Evolutionary conservation across 1,140 invertebrate species (phyloP), one percentile per base, ranked within the genome.

Genomic region (Aphelinus atriplicis): DNA sequence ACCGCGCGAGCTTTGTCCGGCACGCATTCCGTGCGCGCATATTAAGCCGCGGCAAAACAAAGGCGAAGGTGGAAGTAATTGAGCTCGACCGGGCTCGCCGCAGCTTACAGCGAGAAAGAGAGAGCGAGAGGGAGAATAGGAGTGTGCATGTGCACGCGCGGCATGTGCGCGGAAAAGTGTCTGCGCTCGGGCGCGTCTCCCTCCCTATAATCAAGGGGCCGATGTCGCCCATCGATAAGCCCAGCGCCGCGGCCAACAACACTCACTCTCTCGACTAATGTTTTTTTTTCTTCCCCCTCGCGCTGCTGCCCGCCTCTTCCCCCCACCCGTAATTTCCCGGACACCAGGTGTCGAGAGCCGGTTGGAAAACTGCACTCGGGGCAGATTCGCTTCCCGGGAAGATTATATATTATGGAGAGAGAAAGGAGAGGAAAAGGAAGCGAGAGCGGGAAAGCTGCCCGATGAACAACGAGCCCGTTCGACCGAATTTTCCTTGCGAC

Each of bases 141-240:
- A 6, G 9, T 53, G 51, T 53, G 9, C 51, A 53, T 9, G 51
- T 53, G 51, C 9, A 53, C 51, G 51, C 4, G 51, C 4, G 51
- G 9, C 51, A 26, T 26, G 46, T 63, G 46, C 61, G n/a, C n/a
- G 62, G 61, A 64, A 72, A 72, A 72, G 70, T 64, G 51, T 48
- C 26, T 26, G 26, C 26, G 26, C 26, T 26, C 26, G 26, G 26
- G 26, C 26, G 26, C 26, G 26, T 56, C 43, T 57, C 10, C 7
- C 10, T 57, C 65, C 48, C 56, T 68, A 53, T 63, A 68, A 74
- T 74, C 72, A 74, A 26, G 47, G 9, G 46, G 66, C 50, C 66
- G 73, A 69, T 75, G 66, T 70, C 67, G 46, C 4, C 55, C 67
- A 58, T 63, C 67, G 67, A 75, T 75, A 75, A 74, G 56, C 71